phyloP scores from a whole-genome alignment of 1,140 invertebrate genomes.

The Hesperophylax magnus region DNA sequence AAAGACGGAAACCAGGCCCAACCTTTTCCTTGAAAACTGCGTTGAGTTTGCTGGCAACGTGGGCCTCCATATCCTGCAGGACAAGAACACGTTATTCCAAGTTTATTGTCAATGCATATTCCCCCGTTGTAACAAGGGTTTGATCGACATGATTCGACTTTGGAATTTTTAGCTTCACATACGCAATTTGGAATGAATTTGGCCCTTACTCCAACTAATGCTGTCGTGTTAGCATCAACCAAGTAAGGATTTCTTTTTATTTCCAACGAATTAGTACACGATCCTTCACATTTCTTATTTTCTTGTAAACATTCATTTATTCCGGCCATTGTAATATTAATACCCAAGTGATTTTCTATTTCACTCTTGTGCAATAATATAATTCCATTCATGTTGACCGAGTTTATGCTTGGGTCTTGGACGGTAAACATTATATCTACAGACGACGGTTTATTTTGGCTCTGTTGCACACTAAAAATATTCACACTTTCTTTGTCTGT shows the following conservation, averaged over 20 bases:
- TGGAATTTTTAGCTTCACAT: conserved; percentile 72
- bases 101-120: conserved; percentile 73
- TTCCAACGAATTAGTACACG: conserved; percentile 76
- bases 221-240: conserved; percentile 81
- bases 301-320: conserved; percentile 79
- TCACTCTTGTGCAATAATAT: conserved; percentile 74
- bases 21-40: conserved; percentile 75
- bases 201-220: conserved; percentile 76
- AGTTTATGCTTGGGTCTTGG: conserved; percentile 78
- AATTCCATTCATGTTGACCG: conserved; percentile 77
- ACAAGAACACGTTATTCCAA: conserved; percentile 76
- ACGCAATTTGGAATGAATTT: conserved; percentile 72
- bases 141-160: conserved; percentile 72
- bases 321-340: conserved; percentile 79
- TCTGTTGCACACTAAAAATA: conserved; percentile 77
- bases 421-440: conserved; percentile 79
- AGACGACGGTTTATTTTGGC: conserved; percentile 66
- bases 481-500: conserved; percentile 75
- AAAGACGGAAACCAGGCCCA: conserved; percentile 79
- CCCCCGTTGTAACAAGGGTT: conserved; percentile 80
- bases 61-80: conserved; percentile 76
- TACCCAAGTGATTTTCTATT: conserved; percentile 75
- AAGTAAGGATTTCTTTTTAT: conserved; percentile 76
- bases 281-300: conserved; percentile 75
- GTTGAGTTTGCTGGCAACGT: conserved; percentile 78